phyloP scores from a whole-genome alignment of 2,888 invertebrate species.

The Dynastes hyllus region DNA sequence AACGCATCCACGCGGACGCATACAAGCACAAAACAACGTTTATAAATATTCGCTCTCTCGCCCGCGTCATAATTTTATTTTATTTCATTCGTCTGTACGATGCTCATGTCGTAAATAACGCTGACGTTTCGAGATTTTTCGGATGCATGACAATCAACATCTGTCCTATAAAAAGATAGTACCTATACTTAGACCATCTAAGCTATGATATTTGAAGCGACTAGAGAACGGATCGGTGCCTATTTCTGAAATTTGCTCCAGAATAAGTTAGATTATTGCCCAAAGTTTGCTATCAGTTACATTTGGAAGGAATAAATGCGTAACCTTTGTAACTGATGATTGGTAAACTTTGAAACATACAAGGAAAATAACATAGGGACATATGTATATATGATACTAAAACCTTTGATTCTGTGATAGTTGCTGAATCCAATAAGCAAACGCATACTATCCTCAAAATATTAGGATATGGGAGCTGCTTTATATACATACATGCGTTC shows the following conservation, averaged over 20 bases:
- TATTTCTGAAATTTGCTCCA: background rate
- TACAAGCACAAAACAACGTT: slow-evolving; percentile 45
- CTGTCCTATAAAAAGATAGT: slow-evolving; percentile 35
- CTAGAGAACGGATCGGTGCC: background rate
- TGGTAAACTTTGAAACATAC: too few relatives aligned
- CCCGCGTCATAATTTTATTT: slow-evolving; percentile 60
- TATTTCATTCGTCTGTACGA: slow-evolving; percentile 60
- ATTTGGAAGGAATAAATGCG: too few relatives aligned
- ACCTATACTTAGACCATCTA: slow-evolving; percentile 15
- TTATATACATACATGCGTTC: too few relatives aligned
- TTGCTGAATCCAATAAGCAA: too few relatives aligned
- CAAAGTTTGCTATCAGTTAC: too few relatives aligned
- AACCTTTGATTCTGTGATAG: too few relatives aligned
- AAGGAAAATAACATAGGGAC: too few relatives aligned
- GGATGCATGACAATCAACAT: slow-evolving; percentile 28
- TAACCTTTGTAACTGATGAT: too few relatives aligned
- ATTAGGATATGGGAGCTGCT: too few relatives aligned
- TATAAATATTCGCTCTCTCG: slow-evolving; percentile 60
- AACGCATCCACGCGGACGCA: slow-evolving; percentile 50
- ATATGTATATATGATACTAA: too few relatives aligned
- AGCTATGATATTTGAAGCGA: slow-evolving; percentile 9
- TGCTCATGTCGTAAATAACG: slow-evolving; percentile 57
- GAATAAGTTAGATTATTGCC: too few relatives aligned
- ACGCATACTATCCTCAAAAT: too few relatives aligned
- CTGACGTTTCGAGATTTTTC: slow-evolving; percentile 42